Conservation (phyloP, 1,140 invertebrate species). For the Mercenaria mercenaria region DNA sequence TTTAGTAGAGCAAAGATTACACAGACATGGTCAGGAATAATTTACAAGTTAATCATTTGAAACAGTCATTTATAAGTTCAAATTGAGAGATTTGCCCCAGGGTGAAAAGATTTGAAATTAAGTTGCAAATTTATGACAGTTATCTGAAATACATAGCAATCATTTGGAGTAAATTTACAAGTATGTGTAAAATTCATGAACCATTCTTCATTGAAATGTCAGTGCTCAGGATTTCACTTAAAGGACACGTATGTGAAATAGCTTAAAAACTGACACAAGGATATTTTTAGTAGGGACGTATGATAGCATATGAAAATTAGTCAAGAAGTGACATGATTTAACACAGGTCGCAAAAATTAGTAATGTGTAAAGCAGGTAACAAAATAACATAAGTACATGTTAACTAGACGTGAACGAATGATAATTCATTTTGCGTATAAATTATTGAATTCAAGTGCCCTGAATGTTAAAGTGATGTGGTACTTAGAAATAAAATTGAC, state of each 20-base stretch:
- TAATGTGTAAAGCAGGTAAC: background rate
- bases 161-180: background rate
- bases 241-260: background rate
- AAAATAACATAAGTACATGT: background rate
- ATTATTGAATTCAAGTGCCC: too few species aligned
- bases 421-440: background rate
- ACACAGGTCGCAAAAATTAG: background rate
- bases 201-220: background rate
- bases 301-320: background rate
- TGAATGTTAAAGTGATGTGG: too few species aligned
- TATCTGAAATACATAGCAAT: background rate
- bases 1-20: background rate
- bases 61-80: background rate
- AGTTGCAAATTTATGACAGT: background rate
- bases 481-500: too few species aligned
- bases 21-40: background rate
- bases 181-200: background rate
- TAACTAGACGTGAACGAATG: background rate
- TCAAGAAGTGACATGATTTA: background rate
- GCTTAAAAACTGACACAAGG: too few species aligned
- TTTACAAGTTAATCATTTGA: constrained; percentile 1
- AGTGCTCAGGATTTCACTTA: background rate
- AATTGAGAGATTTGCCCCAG: background rate
- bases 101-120: background rate
- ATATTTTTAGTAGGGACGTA: too few species aligned